A percentile compares a stretch with the other conserved stretches of the same genome.
These are phyloP conservation scores for Ceratosolen fusciceps DNA, from an alignment of 1,140 invertebrate species.

Conservation along the genomic window DNA sequence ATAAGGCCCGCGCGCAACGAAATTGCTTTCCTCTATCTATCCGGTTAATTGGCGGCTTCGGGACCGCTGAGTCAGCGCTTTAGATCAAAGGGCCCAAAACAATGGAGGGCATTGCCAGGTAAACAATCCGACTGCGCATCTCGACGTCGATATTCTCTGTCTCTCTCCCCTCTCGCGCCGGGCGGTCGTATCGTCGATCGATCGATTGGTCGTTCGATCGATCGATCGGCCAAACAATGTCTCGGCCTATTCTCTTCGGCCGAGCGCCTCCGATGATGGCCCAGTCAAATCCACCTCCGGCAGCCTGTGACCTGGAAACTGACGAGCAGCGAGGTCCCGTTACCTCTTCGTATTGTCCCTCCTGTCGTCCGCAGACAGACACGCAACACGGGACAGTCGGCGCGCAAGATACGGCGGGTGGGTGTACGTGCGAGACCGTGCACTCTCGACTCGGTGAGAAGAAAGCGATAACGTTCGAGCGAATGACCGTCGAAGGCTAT, in stretches of 20 bases:
- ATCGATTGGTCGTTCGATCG: neutral
- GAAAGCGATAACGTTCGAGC: neutral
- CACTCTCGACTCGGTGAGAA: neutral
- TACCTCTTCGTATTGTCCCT: constrained; percentile 36
- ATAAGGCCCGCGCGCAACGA: neutral
- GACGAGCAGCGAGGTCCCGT: constrained; percentile 35
- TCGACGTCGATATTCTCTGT: neutral
- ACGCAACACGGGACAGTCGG: no score
- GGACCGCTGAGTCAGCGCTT: neutral
- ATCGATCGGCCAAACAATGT: neutral
- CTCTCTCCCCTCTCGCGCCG: neutral
- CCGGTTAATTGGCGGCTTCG: neutral
- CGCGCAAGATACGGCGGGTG: no score
- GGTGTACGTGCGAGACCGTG: neutral
- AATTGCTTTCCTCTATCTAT: neutral
- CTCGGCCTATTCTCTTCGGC: no score
- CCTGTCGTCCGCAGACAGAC: neutral
- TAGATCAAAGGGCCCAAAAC: neutral
- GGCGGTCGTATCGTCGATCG: neutral
- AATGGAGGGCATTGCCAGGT: neutral
- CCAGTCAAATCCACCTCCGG: constrained; percentile 23
- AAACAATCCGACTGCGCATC: neutral
- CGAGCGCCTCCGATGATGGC: neutral
- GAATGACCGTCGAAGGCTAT: constrained; percentile 13
- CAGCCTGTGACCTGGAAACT: constrained; percentile 47